A percentile compares a stretch with the other conserved stretches of the same genome.
Conservation (phyloP, 92 coral and sea anemone genomes). For the Siderastrea siderea region DNA sequence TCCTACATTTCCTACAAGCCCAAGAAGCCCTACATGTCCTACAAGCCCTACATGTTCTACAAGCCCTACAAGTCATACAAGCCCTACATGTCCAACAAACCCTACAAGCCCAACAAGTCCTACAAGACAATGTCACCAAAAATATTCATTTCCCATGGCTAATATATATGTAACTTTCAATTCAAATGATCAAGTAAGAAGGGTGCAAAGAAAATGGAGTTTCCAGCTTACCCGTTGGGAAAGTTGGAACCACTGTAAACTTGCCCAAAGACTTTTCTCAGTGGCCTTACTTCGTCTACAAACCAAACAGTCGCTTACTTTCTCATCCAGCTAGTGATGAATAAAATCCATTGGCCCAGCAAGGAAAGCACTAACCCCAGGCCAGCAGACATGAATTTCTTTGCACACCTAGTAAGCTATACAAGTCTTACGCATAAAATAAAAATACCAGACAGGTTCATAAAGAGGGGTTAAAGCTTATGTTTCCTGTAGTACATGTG, state of each 20-base stretch:
- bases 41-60: too few relatives aligned
- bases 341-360: too few relatives aligned
- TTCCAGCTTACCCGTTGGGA: background rate
- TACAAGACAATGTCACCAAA: background rate
- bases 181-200: background rate
- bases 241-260: background rate
- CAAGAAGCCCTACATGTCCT: background rate
- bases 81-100: too few relatives aligned
- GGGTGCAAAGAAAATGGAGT: background rate
- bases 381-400: too few relatives aligned
- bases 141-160: slow-evolving; percentile 7
- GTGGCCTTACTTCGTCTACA: too few relatives aligned
- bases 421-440: background rate
- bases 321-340: too few relatives aligned
- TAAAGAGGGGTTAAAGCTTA: background rate
- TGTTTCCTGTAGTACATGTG: background rate
- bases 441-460: background rate
- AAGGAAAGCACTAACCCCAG: too few relatives aligned
- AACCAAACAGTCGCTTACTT: too few relatives aligned
- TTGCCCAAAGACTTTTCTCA: background rate
- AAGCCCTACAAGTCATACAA: too few relatives aligned
- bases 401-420: background rate
- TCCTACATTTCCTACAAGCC: background rate
- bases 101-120: background rate
- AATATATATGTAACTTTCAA: background rate